A percentile compares a stretch with the other conserved stretches of the same genome.
Conservation (phyloP, 1,140 invertebrate species). For the Drosophila auraria region DNA sequence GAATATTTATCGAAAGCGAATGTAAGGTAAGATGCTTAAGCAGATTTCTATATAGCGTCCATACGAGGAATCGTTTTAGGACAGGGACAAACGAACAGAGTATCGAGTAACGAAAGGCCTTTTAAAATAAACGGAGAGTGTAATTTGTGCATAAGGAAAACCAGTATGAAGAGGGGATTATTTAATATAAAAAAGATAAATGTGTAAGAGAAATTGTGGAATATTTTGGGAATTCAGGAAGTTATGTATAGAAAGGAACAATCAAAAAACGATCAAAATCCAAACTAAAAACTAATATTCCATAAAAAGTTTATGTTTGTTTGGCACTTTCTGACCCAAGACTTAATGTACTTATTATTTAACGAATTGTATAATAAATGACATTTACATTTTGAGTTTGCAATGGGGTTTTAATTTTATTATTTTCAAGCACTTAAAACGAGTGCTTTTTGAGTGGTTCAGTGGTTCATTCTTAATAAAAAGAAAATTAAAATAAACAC, state of each 20-base stretch:
- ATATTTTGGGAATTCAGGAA: not conserved
- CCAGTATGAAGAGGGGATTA: not conserved
- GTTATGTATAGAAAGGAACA: not conserved
- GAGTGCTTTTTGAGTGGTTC: too few relatives aligned
- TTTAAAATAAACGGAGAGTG: slow-evolving; percentile 50
- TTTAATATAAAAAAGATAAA: slow-evolving; percentile 5
- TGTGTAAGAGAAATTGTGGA: not conserved
- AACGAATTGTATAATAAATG: slow-evolving; percentile 8
- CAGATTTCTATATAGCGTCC: slow-evolving; percentile 21
- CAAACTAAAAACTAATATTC: not conserved
- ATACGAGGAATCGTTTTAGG: slow-evolving; percentile 29
- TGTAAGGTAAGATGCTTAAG: slow-evolving; percentile 35
- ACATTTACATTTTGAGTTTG: not conserved
- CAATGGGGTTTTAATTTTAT: not conserved
- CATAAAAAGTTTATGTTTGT: not conserved
- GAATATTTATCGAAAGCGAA: slow-evolving; percentile 37
- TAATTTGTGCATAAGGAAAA: slow-evolving; percentile 29
- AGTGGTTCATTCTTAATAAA: too few relatives aligned
- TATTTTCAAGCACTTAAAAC: not conserved
- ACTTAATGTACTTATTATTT: not conserved
- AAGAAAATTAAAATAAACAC: too few relatives aligned
- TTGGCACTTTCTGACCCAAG: not conserved
- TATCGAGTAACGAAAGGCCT: slow-evolving; percentile 57
- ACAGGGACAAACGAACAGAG: slow-evolving; percentile 30
- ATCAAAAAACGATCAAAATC: not conserved